Base-by-base conservation (phyloP, 2,797 vertebrate species). In the Notamacropus eugenii region DNA sequence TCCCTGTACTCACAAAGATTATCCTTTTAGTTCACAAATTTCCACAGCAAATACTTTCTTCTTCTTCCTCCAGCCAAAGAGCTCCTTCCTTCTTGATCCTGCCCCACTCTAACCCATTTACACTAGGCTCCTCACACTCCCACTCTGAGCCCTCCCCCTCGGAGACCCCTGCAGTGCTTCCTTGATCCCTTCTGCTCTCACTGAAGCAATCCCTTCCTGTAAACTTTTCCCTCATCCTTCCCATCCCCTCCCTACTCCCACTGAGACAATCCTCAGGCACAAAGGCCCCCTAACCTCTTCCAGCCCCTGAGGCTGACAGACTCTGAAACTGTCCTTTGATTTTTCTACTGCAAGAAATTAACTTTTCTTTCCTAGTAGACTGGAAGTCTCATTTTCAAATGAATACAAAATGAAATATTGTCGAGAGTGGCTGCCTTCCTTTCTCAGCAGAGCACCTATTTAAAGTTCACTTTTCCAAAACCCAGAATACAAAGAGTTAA, bases 181-280 rank as follows among this genome's bases (percentile, higher is more conserved):
- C 96, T 95, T 97, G 95, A 97, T 97, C 93, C 96, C 95, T 27
- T 31, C 1, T 93, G 93, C 95, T 95, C 95, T 19, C 57, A 11
- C 52, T 4, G 50, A 93, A 90, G 92, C 95, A 22, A 52, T 96
- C 67, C 50, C 95, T 96, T 96, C 96, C n/a, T 46, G 27, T 82
- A 93, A 93, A 40, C 54, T 54, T 46, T 54, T 90, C 54, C 55
- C 96, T 94, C 94, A 95, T 92, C 95, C 94, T 82, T 67, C 94
- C n/a, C 91, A 54, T 92, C 62, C 62, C 91, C 54, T 91, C 94
- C 91, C 93, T 82, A 12, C 95, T 97, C 97, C 97, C 94, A 94
- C 97, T 0, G 93, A 97, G 97, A 98, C 97, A 97, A 97, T 98
- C 97, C 97, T 74, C 59, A 52, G 97, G 96, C 95, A 97, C 97